Conservation (phyloP, 2,888 invertebrate species). For the Drosophila tanythrix region DNA sequence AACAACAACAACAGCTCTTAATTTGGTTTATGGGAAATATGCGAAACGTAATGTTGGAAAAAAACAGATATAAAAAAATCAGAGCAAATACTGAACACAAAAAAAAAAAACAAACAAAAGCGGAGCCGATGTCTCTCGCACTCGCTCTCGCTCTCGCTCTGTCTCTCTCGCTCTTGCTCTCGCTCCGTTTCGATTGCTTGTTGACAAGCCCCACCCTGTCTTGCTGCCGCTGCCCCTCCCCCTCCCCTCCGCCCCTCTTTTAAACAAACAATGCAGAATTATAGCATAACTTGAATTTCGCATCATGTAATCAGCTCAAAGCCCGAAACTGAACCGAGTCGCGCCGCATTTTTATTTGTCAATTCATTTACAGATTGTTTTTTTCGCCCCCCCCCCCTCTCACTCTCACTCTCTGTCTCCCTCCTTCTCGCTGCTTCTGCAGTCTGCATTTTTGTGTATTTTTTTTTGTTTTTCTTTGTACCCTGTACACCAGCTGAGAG, state of each 20-base stretch:
- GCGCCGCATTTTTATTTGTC: conserved; percentile 72
- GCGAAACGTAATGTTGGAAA: conserved; percentile 60
- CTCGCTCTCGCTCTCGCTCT: neutral
- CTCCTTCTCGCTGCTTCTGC: neutral
- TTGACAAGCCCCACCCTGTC: neutral
- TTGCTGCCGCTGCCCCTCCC: neutral
- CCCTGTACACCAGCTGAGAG: neutral
- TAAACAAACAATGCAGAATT: conserved; percentile 71
- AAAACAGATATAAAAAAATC: conserved; percentile 37
- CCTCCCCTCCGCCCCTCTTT: neutral
- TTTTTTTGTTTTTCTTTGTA: neutral
- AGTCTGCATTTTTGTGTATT: neutral
- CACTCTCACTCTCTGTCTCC: too few species aligned
- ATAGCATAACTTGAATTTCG: conserved; percentile 77
- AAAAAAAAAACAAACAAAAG: conserved; percentile 29
- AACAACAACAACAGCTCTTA: conserved; percentile 54
- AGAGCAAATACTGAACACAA: conserved; percentile 33
- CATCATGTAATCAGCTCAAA: conserved; percentile 71
- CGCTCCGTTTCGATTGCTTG: neutral
- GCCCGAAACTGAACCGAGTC: conserved; percentile 24
- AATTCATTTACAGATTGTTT: conserved; percentile 72
- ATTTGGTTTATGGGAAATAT: conserved; percentile 78
- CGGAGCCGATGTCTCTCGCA: conserved; percentile 9
- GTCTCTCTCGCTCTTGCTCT: neutral
- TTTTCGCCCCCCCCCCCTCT: conserved; percentile 15